Evolutionary conservation across 2,797 vertebrate genomes (phyloP), one percentile per base, ranked within the genome.

Genomic region (Enteromius afrohamiltoni): DNA sequence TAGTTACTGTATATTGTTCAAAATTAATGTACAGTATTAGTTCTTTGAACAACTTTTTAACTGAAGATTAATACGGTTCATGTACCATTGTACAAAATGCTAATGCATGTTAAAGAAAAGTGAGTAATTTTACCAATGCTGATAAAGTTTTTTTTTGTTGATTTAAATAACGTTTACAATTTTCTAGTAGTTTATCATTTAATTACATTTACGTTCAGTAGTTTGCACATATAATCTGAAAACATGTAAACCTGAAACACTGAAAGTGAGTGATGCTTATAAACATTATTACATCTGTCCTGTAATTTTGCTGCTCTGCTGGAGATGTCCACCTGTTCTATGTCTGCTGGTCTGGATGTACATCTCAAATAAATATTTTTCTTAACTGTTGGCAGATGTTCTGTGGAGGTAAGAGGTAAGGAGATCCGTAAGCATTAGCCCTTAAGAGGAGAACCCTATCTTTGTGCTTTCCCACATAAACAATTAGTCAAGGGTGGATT

Each of bases 341-440:
- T 37, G 17, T 79, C 47, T 79, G 16, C 34, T 58, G 31, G 34
- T 1, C 16, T 80, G n/a, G 23, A 42, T 23, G 37, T 58, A 29
- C 34, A 21, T 42, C 14, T 40, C 21, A 16, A 58, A 37, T 58
- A 70, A 80, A 80, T 80, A 70, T 80, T 69, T 45, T 31, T 6
- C 51, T 75, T 23, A 55, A 60, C 79, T 58, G 17, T n/a, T 16
- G 16, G 10, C 23, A 29, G 65, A 58, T 58, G 49, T 55, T 79
- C 19, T 79, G 23, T 53, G 8, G 31, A 26, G 40, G 47, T 42
- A 60, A 71, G 6, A 10, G 49, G 31, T n/a, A 58, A 58, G 10
- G 23, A 58, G 21, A 19, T 55, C 19, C 11, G 23, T 11, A 47
- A 34, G n/a, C 67, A 60, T 80, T 21, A 42, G 14, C 34, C 16